Conservation (phyloP, 2,888 invertebrate genomes). For the Philereme vetulata region DNA sequence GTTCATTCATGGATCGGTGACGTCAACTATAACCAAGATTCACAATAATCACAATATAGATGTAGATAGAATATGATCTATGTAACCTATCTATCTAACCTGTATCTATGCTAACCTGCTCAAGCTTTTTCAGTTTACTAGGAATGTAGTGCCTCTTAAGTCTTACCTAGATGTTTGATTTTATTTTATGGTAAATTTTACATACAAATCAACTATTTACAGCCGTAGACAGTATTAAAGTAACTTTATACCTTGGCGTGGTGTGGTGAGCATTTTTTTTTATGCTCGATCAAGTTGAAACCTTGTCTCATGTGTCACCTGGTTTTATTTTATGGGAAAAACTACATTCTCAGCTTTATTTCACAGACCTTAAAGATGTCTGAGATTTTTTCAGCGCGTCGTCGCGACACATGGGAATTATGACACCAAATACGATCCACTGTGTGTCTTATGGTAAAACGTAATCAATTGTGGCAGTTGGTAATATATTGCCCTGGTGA, state of each 20-base stretch:
- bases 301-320: slow-evolving; percentile 73
- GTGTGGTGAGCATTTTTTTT: slow-evolving; percentile 74
- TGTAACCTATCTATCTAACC: too few relatives aligned
- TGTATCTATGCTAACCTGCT: too few relatives aligned
- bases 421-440: slow-evolving; percentile 48
- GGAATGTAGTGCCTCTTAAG: too few relatives aligned
- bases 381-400: slow-evolving; percentile 44
- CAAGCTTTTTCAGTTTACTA: neutral
- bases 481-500: slow-evolving; percentile 34
- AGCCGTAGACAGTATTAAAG: slow-evolving; percentile 41
- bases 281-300: slow-evolving; percentile 76
- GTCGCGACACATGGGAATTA: slow-evolving; percentile 56
- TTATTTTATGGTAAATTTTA: neutral
- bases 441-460: slow-evolving; percentile 61
- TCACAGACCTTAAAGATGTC: slow-evolving; percentile 34
- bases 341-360: slow-evolving; percentile 44
- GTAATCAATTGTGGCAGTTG: slow-evolving; percentile 51
- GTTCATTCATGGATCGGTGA: slow-evolving; percentile 33
- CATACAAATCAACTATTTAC: slow-evolving; percentile 4
- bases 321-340: slow-evolving; percentile 43
- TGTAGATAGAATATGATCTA: neutral
- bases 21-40: slow-evolving; percentile 6
- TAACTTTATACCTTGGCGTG: slow-evolving; percentile 61
- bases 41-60: slow-evolving; percentile 6
- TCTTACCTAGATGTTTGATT: too few relatives aligned